Evolutionary conservation across 2,888 invertebrate species (phyloP), one percentile per base, ranked within the genome.

Genomic region (Drosophila robusta): DNA sequence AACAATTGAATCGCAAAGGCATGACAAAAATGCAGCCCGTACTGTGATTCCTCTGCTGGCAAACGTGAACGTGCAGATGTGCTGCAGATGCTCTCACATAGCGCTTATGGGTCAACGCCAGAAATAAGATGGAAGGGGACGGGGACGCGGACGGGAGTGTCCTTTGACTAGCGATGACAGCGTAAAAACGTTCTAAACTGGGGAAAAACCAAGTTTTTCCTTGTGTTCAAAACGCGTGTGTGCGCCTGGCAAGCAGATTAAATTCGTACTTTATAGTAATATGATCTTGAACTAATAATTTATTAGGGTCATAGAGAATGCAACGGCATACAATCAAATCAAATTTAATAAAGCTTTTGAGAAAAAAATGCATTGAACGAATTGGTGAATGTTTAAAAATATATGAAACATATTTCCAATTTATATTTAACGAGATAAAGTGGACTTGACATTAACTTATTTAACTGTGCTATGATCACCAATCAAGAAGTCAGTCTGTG

Each of bases 1-100:
- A 84, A 81, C 81, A 84, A 78, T 84, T 74, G 79, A 70, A 71
- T 34, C 34, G 80, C 63, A 52, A 65, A 58, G 51, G 57, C 52
- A 65, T 50, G 52, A 60, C 61, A 63, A 63, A 80, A 80, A 65
- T 75, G 70, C 75, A 80, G 72, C 70, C 65, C 41, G 61, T 16
- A n/a, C 63, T 38, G 63, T 80, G 74, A 79, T 76, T 79, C 42
- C 41, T 61, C 55, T 57, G 46, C 64, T 29, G 61, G 58, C 63
- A 41, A 66, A 65, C 49, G 47, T 57, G 67, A 47, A 45, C 45
- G 51, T 62, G 36, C 34, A 54, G 54, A 68, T 64, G 52, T 24
- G 56, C 36, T 26, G 49, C 14, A 50, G 42, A 47, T 62, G 61
- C 54, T 54, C 32, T 22, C 22, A 57, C 18, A 42, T 57, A 39